phyloP scores from a whole-genome alignment of 2,113 vertebrate species.

The Tupaia chinensis region DNA sequence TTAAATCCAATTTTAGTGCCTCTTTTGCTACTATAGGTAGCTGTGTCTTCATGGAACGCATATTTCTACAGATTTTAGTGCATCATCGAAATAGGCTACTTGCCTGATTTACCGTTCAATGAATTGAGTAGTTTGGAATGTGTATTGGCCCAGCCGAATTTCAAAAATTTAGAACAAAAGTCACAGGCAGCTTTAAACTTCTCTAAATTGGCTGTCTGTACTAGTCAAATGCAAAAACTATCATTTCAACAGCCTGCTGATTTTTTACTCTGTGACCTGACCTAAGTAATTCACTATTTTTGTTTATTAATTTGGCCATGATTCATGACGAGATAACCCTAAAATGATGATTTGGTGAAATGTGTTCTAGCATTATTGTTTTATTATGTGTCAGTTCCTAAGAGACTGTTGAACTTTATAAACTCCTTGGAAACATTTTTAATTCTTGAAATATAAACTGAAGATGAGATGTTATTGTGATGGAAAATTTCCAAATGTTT shows the following conservation, averaged over 20 bases:
- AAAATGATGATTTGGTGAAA: neutral
- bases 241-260: neutral
- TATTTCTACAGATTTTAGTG: slow-evolving; percentile 8
- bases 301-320: neutral
- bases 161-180: slow-evolving; percentile 42
- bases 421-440: slow-evolving; percentile 22
- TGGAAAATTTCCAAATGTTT: slow-evolving; percentile 17
- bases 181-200: neutral
- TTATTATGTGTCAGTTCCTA: neutral
- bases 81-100: neutral
- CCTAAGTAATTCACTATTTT: neutral
- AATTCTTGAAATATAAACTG: slow-evolving; percentile 12
- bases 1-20: neutral
- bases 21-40: neutral
- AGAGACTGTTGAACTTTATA: neutral
- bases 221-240: neutral
- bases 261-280: neutral
- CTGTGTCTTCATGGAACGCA: neutral
- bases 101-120: neutral
- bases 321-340: neutral
- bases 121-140: neutral
- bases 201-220: neutral
- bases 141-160: neutral
- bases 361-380: neutral
- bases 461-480: neutral